phyloP scores from a whole-genome alignment of 2,797 vertebrate species.

The Bovichtus variegatus region DNA sequence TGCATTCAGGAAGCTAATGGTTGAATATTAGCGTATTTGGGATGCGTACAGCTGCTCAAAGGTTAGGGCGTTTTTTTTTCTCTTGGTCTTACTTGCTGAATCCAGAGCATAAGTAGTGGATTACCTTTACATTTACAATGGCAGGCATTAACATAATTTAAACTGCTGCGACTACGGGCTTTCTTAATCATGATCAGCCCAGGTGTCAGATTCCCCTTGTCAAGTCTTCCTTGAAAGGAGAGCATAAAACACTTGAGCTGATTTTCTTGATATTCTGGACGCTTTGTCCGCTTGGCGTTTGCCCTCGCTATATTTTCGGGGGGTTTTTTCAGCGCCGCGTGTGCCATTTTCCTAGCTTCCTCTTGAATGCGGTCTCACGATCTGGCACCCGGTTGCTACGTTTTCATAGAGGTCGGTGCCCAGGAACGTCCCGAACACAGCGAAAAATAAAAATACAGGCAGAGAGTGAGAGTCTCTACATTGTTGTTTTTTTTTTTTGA shows the following conservation, averaged over 20 bases:
- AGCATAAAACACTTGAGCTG: constrained; percentile 14
- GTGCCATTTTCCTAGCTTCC: too few species aligned
- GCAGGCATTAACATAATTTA: constrained; percentile 87
- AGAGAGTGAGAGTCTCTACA: too few species aligned
- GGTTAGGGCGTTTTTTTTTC: constrained; percentile 33
- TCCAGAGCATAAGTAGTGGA: constrained; percentile 66
- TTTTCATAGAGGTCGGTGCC: too few species aligned
- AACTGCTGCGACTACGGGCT: constrained; percentile 81
- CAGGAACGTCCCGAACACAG: too few species aligned
- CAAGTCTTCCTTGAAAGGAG: constrained; percentile 44
- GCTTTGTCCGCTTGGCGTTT: too few species aligned
- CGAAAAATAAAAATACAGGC: too few species aligned
- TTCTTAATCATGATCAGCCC: constrained; percentile 55
- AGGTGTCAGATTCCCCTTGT: constrained; percentile 53
- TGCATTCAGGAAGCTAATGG: constrained; percentile 86
- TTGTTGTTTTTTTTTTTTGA: too few species aligned
- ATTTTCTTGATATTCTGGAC: not conserved
- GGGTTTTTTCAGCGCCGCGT: too few species aligned
- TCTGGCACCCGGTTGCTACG: too few species aligned
- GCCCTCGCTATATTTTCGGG: too few species aligned
- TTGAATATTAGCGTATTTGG: constrained; percentile 89
- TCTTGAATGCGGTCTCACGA: too few species aligned
- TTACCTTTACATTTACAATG: constrained; percentile 90
- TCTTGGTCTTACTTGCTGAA: constrained; percentile 68
- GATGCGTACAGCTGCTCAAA: constrained; percentile 84